A percentile compares a stretch with the other conserved stretches of the same genome.
These are phyloP conservation scores for Cheilosia vernalis DNA, from an alignment of 2,888 invertebrate species.

Conservation along the genomic window DNA sequence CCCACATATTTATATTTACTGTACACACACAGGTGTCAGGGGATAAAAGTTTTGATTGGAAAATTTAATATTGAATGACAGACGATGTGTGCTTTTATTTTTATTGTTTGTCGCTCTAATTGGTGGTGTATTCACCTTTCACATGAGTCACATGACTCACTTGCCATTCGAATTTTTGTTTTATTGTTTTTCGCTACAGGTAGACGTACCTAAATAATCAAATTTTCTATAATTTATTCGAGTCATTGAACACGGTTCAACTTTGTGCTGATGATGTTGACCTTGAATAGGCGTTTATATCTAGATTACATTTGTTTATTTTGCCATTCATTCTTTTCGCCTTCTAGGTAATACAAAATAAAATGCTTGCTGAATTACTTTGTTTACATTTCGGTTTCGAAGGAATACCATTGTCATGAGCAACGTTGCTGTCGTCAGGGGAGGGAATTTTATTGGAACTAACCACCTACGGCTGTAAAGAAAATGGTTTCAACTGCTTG, in stretches of 20 bases:
- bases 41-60: constrained; percentile 31
- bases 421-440: not conserved
- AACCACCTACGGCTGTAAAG: constrained; percentile 15
- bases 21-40: constrained; percentile 22
- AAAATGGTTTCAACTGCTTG: not conserved
- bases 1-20: not conserved
- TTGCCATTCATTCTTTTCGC: not conserved
- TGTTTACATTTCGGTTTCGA: constrained; percentile 23
- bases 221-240: not conserved
- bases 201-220: not conserved
- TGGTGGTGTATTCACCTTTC: constrained; percentile 40
- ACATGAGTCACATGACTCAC: constrained; percentile 18
- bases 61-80: constrained; percentile 11
- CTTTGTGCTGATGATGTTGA: constrained; percentile 14
- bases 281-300: constrained; percentile 10
- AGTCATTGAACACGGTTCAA: not conserved
- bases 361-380: constrained; percentile 17
- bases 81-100: not conserved
- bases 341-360: not conserved
- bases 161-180: constrained; percentile 10
- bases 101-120: not conserved
- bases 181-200: not conserved
- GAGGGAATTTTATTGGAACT: not conserved
- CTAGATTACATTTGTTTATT: constrained; percentile 10
- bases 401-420: not conserved